Conservation (phyloP, 1,140 invertebrate genomes). For the Phymastichus coffea region DNA sequence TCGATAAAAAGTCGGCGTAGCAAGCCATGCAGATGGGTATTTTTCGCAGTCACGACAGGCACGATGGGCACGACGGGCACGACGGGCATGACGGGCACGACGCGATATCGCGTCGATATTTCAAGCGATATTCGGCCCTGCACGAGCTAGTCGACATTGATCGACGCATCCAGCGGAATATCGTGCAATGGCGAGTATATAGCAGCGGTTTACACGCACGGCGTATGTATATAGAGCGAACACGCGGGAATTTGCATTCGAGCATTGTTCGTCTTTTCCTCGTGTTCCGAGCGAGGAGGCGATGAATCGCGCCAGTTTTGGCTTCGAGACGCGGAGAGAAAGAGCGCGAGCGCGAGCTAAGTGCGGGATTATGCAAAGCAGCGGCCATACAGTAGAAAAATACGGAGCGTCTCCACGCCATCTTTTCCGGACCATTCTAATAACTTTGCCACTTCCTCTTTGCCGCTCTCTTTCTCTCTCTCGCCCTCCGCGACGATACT, state of each 20-base stretch:
- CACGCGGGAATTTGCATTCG: slow-evolving; percentile 21
- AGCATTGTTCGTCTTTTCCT: slow-evolving; percentile 29
- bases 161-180: slow-evolving; percentile 15
- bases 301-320: slow-evolving; percentile 23
- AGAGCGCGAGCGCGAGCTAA: slow-evolving; percentile 47
- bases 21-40: slow-evolving; percentile 20
- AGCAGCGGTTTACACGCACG: not conserved
- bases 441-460: slow-evolving; percentile 52
- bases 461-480: slow-evolving; percentile 36
- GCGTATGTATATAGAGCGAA: too few relatives aligned
- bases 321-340: slow-evolving; percentile 17
- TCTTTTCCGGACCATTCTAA: slow-evolving; percentile 60
- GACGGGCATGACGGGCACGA: too few relatives aligned
- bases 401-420: slow-evolving; percentile 59
- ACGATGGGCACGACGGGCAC: too few relatives aligned
- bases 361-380: slow-evolving; percentile 60
- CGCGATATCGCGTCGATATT: slow-evolving; percentile 24
- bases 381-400: slow-evolving; percentile 60
- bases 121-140: slow-evolving; percentile 20
- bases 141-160: slow-evolving; percentile 20
- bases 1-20: too few relatives aligned
- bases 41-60: slow-evolving; percentile 11
- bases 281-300: not conserved
- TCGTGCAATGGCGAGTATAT: not conserved
- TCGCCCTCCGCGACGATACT: slow-evolving; percentile 15